These are phyloP conservation scores for Spheniscus mendiculus DNA, from an alignment of 2,113 vertebrate species.

Conservation along the genomic window DNA sequence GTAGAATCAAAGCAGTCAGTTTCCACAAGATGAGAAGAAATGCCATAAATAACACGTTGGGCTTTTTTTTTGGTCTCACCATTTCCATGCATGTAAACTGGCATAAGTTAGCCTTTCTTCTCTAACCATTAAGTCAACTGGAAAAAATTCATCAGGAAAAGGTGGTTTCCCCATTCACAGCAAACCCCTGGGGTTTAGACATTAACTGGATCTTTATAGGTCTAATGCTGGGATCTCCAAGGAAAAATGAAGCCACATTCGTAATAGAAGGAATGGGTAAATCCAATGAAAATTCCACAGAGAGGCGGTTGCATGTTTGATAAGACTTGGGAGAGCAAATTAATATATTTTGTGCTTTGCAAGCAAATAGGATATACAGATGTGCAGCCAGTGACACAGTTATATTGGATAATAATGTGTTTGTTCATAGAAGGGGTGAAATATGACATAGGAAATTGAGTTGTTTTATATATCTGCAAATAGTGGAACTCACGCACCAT, in stretches of 20 bases:
- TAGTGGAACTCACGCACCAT: neutral
- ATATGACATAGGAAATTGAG: neutral
- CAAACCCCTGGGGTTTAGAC: conserved; percentile 25
- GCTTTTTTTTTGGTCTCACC: conserved; percentile 1
- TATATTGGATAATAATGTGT: neutral
- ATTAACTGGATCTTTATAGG: neutral
- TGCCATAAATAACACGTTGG: conserved; percentile 37
- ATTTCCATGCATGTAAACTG: conserved; percentile 53
- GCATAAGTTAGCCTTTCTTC: conserved; percentile 24
- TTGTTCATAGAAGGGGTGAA: neutral
- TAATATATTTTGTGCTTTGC: neutral
- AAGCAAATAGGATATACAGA: neutral
- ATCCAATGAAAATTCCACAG: neutral
- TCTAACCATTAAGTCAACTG: conserved; percentile 40
- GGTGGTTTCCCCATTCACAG: conserved; percentile 50
- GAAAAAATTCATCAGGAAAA: conserved; percentile 53
- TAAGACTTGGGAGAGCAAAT: neutral
- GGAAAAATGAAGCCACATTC: neutral
- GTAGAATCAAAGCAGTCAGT: conserved; percentile 36
- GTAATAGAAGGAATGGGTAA: neutral
- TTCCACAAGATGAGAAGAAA: conserved; percentile 58
- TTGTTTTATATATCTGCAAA: neutral
- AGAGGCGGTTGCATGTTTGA: neutral
- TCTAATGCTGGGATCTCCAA: neutral
- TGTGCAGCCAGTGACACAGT: neutral